Base-by-base conservation (phyloP, 2,113 vertebrate species). In the Boleophthalmus pectinirostris region DNA sequence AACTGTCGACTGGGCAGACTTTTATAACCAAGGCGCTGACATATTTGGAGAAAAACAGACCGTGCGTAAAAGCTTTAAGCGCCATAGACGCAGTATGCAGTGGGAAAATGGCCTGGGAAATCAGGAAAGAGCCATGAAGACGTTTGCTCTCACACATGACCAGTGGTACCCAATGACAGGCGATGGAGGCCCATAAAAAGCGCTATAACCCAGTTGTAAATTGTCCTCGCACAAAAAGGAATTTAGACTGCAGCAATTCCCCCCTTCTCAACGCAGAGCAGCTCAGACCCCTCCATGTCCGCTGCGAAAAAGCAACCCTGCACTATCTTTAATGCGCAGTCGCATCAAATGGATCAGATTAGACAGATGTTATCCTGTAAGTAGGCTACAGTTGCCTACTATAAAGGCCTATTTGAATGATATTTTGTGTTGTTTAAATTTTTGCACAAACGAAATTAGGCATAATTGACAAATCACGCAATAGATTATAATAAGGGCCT, bases 171-270 rank as follows among this genome's bases (percentile, higher is more conserved):
- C 97, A 98, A 99, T 99, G 95, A 95, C 94, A 94, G 94, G 93
- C 95, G 93, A 95, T 95, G 94, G 93, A 95, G 94, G 95, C 96
- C 95, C 97, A 95, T 98, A 98, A 98, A 98, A 97, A 96, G 94
- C 93, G 97, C 96, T 94, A 97, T 97, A 96, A 95, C 97, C 93
- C 94, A 97, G 97, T 94, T 97, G 97, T 99, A 99, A 99, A 99
- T 99, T 98, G 95, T 97, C 95, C 96, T 95, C 96, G 95, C 96
- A 98, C 96, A 98, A 97, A 98, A 97, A 98, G 96, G 96, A 97
- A 96, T 97, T 96, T 95, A 21, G 89, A 88, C 90, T 92, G 96
- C 96, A 95, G 96, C 95, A 96, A 94, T 96, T 95, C 95, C 94
- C 93, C 92, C 93, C 92, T 93, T 87, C 95, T 93, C 91, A 94